Evolutionary conservation across 2,888 invertebrate species (phyloP), one percentile per base, ranked within the genome.

Genomic region (Lasioglossum figueresi): DNA sequence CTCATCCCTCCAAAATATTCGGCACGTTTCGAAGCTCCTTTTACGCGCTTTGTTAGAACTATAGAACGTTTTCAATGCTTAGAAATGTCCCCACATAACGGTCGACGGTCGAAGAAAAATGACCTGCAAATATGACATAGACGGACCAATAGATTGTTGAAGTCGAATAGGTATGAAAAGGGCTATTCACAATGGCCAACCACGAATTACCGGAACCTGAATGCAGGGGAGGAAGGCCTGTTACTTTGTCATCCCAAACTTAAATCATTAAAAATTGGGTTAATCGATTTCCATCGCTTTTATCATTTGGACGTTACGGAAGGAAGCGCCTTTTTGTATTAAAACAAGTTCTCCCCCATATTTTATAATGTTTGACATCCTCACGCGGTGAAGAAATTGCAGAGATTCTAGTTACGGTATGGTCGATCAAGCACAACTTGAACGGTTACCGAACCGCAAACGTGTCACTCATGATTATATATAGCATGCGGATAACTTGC

Each of bases 401-500:
- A 84, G 84, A 84, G 77, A 59, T 73, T 59, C 68, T 14, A 31
- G 77, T 59, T 74, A 83, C 68, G 84, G 40, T n/a, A 56, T 77
- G 77, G 77, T 83, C 77, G 84, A 83, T 83, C 83, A 74, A 83
- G 73, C 83, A 63, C 77, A 68, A 59, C 66, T 73, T 66, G 56
- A 56, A 34, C 77, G 76, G 77, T 59, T 43, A 83, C 43, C 40
- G 56, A 59, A 77, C 77, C 45, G 83, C 68, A 83, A 83, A 83
- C 27, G 68, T 77, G 83, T 83, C 83, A 74, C 84, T 48, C 73
- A 74, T n/a, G 48, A 77, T 75, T 40, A 83, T 59, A 12, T 40
- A 59, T 4, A n/a, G 56, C 56, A 56, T n/a, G n/a, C 1, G 12
- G 12, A n/a, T 56, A n/a, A 56, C 56, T 56, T 12, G n/a, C 56